Evolutionary conservation across 2,113 vertebrate species (phyloP).

Genomic region (Neoarius graeffei): DNA sequence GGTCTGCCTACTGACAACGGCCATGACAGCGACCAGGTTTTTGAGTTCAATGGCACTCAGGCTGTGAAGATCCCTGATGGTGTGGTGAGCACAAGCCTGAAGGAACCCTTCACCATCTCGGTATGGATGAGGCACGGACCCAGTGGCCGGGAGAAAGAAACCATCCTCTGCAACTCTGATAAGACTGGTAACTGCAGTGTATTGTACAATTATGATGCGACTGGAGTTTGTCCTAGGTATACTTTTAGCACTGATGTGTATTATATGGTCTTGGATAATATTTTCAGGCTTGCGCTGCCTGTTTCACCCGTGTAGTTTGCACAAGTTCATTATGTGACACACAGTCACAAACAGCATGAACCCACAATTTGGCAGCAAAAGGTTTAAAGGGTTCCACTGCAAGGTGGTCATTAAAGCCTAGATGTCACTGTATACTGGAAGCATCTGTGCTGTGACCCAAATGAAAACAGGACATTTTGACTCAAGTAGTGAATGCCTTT

Average conservation of each 20-base stretch:
- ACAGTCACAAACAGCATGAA: neutral
- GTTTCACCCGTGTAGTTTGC: neutral
- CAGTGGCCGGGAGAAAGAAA: slow-evolving; percentile 87
- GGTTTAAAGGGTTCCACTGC: neutral
- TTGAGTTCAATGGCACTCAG: slow-evolving; percentile 96
- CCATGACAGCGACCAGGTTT: slow-evolving; percentile 96
- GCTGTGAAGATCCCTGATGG: slow-evolving; percentile 87
- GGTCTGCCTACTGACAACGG: slow-evolving; percentile 94
- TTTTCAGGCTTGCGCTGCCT: neutral
- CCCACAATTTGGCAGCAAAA: neutral
- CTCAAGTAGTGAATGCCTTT: neutral
- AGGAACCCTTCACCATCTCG: slow-evolving; percentile 89
- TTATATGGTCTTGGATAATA: neutral
- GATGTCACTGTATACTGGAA: slow-evolving; percentile 29
- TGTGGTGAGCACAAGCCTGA: slow-evolving; percentile 79
- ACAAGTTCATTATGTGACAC: neutral
- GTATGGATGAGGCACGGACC: slow-evolving; percentile 97
- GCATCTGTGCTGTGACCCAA: slow-evolving; percentile 26
- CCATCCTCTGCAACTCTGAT: slow-evolving; percentile 94
- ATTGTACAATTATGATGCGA: neutral
- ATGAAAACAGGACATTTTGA: neutral
- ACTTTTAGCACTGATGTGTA: neutral
- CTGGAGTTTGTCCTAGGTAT: neutral
- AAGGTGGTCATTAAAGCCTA: slow-evolving; percentile 9
- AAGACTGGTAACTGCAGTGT: slow-evolving; percentile 78